Conservation (phyloP, 1,140 invertebrate species). For the Drosophila nebulosa region DNA sequence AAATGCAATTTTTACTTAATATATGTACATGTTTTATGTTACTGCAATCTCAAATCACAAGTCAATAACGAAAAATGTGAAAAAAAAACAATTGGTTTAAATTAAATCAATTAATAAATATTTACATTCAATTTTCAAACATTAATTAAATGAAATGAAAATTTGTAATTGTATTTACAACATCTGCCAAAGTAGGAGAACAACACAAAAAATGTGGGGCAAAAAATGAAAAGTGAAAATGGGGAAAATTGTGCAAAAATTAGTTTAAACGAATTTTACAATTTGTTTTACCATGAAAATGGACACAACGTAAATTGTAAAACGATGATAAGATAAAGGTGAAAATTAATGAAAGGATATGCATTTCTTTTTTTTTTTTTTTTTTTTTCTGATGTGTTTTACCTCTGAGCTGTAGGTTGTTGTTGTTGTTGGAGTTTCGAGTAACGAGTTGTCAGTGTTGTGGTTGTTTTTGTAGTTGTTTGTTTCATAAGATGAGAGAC, state of each 20-base stretch:
- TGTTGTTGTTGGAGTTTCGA: constrained; percentile 42
- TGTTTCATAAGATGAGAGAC: constrained; percentile 23
- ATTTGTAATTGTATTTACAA: constrained; percentile 20
- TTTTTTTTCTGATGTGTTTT: constrained; percentile 64
- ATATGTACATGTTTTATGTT: constrained; percentile 33
- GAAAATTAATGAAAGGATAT: constrained; percentile 54
- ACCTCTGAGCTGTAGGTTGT: constrained; percentile 72
- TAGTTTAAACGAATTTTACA: constrained; percentile 6
- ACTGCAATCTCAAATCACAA: constrained; percentile 34
- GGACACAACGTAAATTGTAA: constrained; percentile 16
- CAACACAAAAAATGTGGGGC: not conserved
- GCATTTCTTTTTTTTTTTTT: constrained; percentile 26
- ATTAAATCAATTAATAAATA: constrained; percentile 29
- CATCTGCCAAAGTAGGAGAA: not conserved
- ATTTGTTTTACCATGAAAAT: not conserved
- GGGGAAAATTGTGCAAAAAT: constrained; percentile 29
- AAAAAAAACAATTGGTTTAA: constrained; percentile 28
- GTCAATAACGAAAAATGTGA: too few relatives aligned
- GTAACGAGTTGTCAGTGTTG: constrained; percentile 39
- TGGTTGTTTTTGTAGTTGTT: constrained; percentile 48
- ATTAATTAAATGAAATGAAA: constrained; percentile 16
- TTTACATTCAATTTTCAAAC: constrained; percentile 33
- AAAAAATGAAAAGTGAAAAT: not conserved
- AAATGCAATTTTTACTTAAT: constrained; percentile 38
- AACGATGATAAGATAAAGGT: constrained; percentile 41